Evolutionary conservation across 2,797 vertebrate genomes (phyloP), one percentile per base, ranked within the genome.

Genomic region (Crenuchus spilurus): DNA sequence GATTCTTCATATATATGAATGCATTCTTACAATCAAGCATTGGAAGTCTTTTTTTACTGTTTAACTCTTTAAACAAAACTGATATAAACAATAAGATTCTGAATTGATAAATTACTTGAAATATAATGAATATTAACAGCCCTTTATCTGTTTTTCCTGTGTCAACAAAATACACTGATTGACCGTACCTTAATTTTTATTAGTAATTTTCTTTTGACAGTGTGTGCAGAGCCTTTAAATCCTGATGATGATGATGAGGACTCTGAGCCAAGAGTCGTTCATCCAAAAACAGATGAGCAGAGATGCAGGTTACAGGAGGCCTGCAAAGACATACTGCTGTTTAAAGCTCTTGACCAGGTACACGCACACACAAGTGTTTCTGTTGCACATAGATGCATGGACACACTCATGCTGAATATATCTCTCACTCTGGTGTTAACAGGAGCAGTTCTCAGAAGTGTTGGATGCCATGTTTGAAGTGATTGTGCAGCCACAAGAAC

Each of bases 391-490:
- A 33, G 44, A 63, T 24, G 41, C 24, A 39, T 6, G 24, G 2
- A 35, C 35, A 26, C 33, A 52, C 64, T 16, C 13, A 57, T 57
- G 1, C 46, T 68, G 11, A 44, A 22, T 16, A 7, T 57, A 20
- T 82, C 48, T 30, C 24, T 75, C 16, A 77, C 5, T 8, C 26
- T 71, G 61, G 22, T n/a, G 22, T 30, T 13, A 83, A 41, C 76
- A 99, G 97, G 97, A 99, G 88, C 97, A 99, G 84, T 93, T 99
- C 79, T 99, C 96, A 85, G 83, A 99, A 91, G 95, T 99, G 82
- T 92, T 99, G 54, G 97, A 99, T 82, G 97, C 97, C 89, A 99
- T 99, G 97, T 99, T 99, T 91, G 97, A 99, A 87, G 94, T 88
- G 63, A 89, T 85, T 78, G 95, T 98, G 74, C 90, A 97, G 77